Conservation (phyloP, 2,797 vertebrate genomes). For the Sardinella longiceps region DNA sequence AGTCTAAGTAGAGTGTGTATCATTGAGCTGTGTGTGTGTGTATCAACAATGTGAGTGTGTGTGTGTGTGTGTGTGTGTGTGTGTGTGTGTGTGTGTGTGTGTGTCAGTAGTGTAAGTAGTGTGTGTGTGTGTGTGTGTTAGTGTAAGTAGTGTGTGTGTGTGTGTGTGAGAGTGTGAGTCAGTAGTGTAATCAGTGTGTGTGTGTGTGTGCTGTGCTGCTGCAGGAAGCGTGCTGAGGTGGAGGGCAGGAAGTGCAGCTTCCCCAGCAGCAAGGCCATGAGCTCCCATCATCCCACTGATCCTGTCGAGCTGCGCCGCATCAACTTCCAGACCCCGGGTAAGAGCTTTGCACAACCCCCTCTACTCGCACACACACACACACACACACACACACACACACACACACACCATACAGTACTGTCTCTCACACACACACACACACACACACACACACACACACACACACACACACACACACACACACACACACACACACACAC, state of each 20-base stretch:
- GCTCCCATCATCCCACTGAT: conserved; percentile 96
- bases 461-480: conserved; percentile 12
- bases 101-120: no score
- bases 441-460: not conserved
- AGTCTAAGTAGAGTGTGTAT: conserved; percentile 28
- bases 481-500: conserved; percentile 1
- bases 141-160: no score
- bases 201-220: conserved; percentile 41
- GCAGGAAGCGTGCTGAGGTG: conserved; percentile 93
- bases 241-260: conserved; percentile 97
- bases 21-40: conserved; percentile 21
- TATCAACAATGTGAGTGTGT: no score
- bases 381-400: not conserved
- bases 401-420: not conserved
- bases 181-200: conserved; percentile 8
- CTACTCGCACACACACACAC: not conserved
- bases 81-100: no score
- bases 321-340: conserved; percentile 99
- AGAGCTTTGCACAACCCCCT: conserved; percentile 41
- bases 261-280: conserved; percentile 94
- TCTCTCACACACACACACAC: not conserved
- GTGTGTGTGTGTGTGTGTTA: not conserved
- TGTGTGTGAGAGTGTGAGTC: not conserved
- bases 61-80: not conserved
- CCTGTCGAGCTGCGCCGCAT: conserved; percentile 96